Base-by-base conservation (phyloP, 2,797 vertebrate species). In the Triplophysa yarkandensis region DNA sequence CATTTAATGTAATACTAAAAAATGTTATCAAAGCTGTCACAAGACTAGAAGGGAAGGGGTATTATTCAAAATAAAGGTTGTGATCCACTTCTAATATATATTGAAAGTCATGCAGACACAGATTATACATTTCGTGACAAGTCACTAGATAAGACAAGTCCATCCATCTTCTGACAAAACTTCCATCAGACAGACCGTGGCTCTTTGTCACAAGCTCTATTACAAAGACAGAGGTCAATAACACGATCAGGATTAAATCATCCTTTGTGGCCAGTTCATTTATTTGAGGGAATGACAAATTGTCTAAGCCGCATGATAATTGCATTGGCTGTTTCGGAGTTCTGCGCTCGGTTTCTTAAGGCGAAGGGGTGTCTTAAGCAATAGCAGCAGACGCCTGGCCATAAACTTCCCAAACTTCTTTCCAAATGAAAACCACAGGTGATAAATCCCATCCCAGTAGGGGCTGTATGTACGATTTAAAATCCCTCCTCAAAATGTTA, bases 321-420 rank as follows among this genome's bases (percentile, higher is more conserved):
- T 63, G 28, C 58, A 58, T 39, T 46, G n/a, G 69, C 77, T 71
- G 77, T 67, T 78, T 58, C 13, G 69, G 65, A 60, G 30, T 36
- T 67, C 72, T 64, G 30, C 66, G 74, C 32, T 41, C 57, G 52
- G 23, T 52, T 63, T n/a, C 44, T n/a, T 39, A 62, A 71, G 32
- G 52, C 16, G 3, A 4, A 48, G 21, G 65, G 64, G 63, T 23
- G 28, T 25, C 58, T 64, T 44, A 62, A 74, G 44, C 14, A 17
- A 71, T 39, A 71, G 44, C 65, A 55, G 19, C 63, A 81, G 60
- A 55, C 27, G 25, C 36, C 67, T 50, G 28, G 43, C 30, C 60
- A 70, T 71, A 74, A 74, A 79, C 71, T 75, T 76, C 65, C 55
- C 66, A 70, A n/a, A 68, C 60, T 81, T 55, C 54, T 52, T 66